Percentiles rank a stretch among this genome's conserved stretches.
These are phyloP conservation scores for Lymantria monacha DNA, from an alignment of 2,888 invertebrate genomes.

Conservation along the genomic window DNA sequence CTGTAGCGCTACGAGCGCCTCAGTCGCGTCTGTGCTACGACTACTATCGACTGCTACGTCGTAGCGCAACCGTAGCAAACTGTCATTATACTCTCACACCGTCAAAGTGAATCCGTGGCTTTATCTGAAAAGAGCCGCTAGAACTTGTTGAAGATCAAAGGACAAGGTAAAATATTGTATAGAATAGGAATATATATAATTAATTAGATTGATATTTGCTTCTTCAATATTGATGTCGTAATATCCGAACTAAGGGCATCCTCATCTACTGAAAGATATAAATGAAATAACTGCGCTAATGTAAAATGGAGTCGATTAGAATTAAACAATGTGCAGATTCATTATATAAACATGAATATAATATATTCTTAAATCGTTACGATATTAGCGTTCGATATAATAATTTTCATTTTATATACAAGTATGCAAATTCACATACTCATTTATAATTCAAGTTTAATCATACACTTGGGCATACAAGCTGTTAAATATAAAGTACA, in stretches of 20 bases:
- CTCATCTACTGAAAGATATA: constrained; percentile 13
- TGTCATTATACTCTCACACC: constrained; percentile 35
- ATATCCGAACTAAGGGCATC: constrained; percentile 19
- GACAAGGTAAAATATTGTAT: constrained; percentile 37
- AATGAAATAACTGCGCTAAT: constrained; percentile 12
- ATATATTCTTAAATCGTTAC: no score
- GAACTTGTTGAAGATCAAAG: constrained; percentile 25
- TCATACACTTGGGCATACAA: no score
- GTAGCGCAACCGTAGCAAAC: constrained; percentile 51
- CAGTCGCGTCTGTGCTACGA: constrained; percentile 72
- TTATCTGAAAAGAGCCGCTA: constrained; percentile 40
- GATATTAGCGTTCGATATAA: no score
- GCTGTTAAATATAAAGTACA: no score
- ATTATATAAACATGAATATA: no score
- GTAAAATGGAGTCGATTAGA: constrained; percentile 18
- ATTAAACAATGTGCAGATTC: not conserved
- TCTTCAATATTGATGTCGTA: constrained; percentile 26
- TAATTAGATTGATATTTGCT: constrained; percentile 7
- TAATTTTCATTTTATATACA: no score
- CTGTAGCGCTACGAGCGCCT: constrained; percentile 61
- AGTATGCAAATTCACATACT: no score
- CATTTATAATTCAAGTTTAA: no score
- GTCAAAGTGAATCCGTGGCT: constrained; percentile 53
- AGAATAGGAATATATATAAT: not conserved
- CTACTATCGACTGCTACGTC: constrained; percentile 64